These are phyloP conservation scores for Pseudomugil tenellus DNA, from an alignment of 2,797 vertebrate genomes.

Conservation along the genomic window DNA sequence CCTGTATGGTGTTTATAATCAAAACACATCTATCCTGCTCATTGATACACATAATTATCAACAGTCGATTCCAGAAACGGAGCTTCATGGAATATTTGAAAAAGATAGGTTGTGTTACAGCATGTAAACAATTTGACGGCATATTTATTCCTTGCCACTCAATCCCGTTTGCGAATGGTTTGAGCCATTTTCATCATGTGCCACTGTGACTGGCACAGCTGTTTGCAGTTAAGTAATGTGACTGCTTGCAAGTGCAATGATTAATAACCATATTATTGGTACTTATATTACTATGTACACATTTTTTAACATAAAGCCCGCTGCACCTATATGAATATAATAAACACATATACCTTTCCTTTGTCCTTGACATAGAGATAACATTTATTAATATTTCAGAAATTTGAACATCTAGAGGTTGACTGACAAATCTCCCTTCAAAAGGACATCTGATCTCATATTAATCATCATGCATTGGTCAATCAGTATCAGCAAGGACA, in stretches of 20 bases:
- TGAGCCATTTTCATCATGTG: constrained; percentile 7
- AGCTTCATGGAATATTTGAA: neutral
- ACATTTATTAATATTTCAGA: constrained; percentile 5
- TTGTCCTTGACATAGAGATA: neutral
- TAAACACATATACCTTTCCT: neutral
- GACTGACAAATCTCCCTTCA: constrained; percentile 11
- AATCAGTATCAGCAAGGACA: constrained; percentile 25
- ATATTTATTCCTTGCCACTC: neutral
- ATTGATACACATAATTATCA: constrained; percentile 17
- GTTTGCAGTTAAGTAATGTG: constrained; percentile 25
- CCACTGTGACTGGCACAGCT: constrained; percentile 16
- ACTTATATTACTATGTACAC: constrained; percentile 24
- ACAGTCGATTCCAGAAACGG: constrained; percentile 10
- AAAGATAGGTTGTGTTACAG: neutral
- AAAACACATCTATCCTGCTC: constrained; percentile 20
- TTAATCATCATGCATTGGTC: constrained; percentile 26
- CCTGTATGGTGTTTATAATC: constrained; percentile 37
- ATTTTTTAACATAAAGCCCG: constrained; percentile 1
- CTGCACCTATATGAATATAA: constrained; percentile 8
- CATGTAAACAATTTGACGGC: constrained; percentile 8
- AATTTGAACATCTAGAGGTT: constrained; percentile 6
- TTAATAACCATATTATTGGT: constrained; percentile 21
- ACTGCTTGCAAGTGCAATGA: constrained; percentile 19
- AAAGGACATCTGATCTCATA: constrained; percentile 5
- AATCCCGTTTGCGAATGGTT: neutral